phyloP scores from a whole-genome alignment of 2,797 vertebrate species.

The Kryptopterus vitreolus region DNA sequence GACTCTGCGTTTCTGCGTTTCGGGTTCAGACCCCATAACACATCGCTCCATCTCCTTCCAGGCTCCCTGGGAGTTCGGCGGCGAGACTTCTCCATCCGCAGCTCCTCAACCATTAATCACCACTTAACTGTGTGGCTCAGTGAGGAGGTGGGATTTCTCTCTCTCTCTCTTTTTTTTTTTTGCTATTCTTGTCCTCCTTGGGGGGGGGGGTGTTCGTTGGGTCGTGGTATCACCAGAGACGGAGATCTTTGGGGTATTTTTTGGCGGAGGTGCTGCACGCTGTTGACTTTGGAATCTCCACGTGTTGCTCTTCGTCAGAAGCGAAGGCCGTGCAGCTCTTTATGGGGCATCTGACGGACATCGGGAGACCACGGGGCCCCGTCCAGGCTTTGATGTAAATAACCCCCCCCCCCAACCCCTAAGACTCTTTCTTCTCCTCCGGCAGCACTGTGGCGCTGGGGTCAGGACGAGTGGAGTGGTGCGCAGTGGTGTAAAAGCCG shows the following conservation, averaged over 20 bases:
- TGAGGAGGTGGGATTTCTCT: constrained; percentile 51
- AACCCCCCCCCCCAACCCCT: constrained; percentile 69
- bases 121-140: constrained; percentile 69
- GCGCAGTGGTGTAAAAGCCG: not conserved
- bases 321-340: constrained; percentile 76
- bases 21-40: constrained; percentile 51
- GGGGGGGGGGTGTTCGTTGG: not conserved
- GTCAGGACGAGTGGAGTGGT: constrained; percentile 35
- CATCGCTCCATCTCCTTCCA: constrained; percentile 35
- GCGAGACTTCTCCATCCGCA: constrained; percentile 59
- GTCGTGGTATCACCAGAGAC: not conserved
- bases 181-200: constrained; percentile 65
- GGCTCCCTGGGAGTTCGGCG: constrained; percentile 38
- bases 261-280: constrained; percentile 50
- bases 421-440: constrained; percentile 63
- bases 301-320: constrained; percentile 80
- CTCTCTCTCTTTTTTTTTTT: constrained; percentile 32
- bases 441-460: constrained; percentile 34
- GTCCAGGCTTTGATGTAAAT: constrained; percentile 77
- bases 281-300: constrained; percentile 80
- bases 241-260: not conserved
- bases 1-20: constrained; percentile 35
- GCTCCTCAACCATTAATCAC: constrained; percentile 69
- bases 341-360: constrained; percentile 73
- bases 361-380: constrained; percentile 70